Evolutionary conservation across 2,888 invertebrate species (phyloP), one percentile per base, ranked within the genome.

Genomic region (Trichacis sp.): DNA sequence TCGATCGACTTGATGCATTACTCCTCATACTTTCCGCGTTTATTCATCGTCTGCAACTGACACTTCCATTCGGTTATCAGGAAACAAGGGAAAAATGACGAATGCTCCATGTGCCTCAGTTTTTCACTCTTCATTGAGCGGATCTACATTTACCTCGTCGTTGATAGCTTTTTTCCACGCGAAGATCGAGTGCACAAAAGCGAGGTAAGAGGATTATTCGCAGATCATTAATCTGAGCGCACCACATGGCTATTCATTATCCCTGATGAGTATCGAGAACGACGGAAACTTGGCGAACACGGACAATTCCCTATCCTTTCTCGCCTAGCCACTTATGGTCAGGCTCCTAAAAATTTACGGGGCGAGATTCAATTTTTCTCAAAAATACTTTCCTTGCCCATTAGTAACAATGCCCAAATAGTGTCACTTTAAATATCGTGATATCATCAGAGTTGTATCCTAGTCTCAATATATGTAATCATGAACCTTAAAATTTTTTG

Each of bases 201-300:
- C 38, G 50, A 60, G 48, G 51, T 61, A 56, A 63, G 60, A 64
- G 68, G 60, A 61, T 56, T 68, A 55, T 57, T 54, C 61, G 54
- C 48, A 56, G 61, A 64, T 64, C 68, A 64, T 64, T 61, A 64
- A 68, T 68, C 64, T 64, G 60, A 60, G 60, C 60, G 59, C 56
- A 54, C 53, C 33, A 42, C 36, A 18, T 36, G 24, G 58, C 61
- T 57, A 68, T 68, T 68, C 61, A 68, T 40, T 68, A 61, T 48
- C 56, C 64, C 36, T 12, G 54, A 47, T 33, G 61, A 68, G 68
- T 58, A 59, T 68, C 64, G 57, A 58, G 60, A 68, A 50, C 47
- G 63, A 68, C 64, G 50, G 63, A 60, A 64, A 57, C 57, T 68
- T 68, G 68, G 68, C 64, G 50, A 60, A 54, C 53, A 53, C 47